Evolutionary conservation across 1,140 invertebrate genomes (phyloP).

Genomic region (Andricus grossulariae): DNA sequence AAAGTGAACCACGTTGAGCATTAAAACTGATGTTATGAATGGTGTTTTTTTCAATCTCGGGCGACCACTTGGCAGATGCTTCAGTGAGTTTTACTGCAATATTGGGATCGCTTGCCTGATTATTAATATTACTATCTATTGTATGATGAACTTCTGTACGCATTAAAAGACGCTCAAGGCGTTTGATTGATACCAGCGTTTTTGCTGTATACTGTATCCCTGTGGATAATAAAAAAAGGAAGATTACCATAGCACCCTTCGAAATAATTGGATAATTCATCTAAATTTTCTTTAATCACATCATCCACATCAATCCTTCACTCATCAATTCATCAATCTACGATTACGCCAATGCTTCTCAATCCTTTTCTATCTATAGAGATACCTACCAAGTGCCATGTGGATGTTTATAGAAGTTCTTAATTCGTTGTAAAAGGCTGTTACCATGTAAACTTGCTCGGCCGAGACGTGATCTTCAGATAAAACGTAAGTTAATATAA

Average conservation of each 20-base stretch:
- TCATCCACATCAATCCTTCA: too few species aligned
- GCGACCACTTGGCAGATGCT: slow-evolving; percentile 80
- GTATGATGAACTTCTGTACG: slow-evolving; percentile 78
- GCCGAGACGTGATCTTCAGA: slow-evolving; percentile 83
- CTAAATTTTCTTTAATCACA: too few species aligned
- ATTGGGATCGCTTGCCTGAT: background rate
- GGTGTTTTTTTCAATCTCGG: slow-evolving; percentile 75
- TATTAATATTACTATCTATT: slow-evolving; percentile 27
- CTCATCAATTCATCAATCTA: too few species aligned
- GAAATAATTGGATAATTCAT: too few species aligned
- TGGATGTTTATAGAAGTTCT: slow-evolving; percentile 72
- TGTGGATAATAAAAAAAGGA: slow-evolving; percentile 82
- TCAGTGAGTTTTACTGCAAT: slow-evolving; percentile 63
- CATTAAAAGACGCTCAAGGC: slow-evolving; percentile 83
- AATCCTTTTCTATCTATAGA: background rate
- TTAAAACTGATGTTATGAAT: slow-evolving; percentile 81
- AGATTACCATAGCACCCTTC: slow-evolving; percentile 60
- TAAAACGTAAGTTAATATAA: slow-evolving; percentile 85
- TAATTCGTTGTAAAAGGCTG: slow-evolving; percentile 67
- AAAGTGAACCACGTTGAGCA: slow-evolving; percentile 81
- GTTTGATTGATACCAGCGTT: slow-evolving; percentile 79
- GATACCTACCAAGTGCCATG: slow-evolving; percentile 43
- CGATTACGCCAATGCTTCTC: too few species aligned
- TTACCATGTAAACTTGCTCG: slow-evolving; percentile 86
- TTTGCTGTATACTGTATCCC: slow-evolving; percentile 80